These are phyloP conservation scores for Drosophila seclusa DNA, from an alignment of 2,888 invertebrate species.

Conservation along the genomic window DNA sequence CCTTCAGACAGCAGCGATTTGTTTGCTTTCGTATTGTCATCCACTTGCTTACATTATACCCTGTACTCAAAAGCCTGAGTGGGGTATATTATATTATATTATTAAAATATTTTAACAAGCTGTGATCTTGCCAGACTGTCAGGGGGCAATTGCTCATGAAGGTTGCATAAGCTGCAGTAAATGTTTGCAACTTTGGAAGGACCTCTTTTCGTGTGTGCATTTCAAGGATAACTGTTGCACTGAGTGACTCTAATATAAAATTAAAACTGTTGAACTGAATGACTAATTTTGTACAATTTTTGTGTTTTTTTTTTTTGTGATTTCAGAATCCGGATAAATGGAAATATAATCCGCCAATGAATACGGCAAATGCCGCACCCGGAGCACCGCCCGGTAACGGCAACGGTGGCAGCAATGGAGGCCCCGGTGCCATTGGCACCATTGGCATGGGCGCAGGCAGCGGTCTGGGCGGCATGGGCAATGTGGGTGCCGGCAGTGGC, in stretches of 20 bases:
- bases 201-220: neutral
- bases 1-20: neutral
- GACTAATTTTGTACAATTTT: neutral
- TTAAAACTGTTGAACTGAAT: neutral
- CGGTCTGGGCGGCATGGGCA: slow-evolving; percentile 82
- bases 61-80: neutral
- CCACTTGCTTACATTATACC: neutral
- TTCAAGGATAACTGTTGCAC: slow-evolving; percentile 2
- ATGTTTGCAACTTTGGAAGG: neutral
- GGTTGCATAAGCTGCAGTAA: slow-evolving; percentile 12
- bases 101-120: too few species aligned
- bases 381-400: slow-evolving; percentile 84
- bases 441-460: slow-evolving; percentile 85
- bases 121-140: neutral
- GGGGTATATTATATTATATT: too few species aligned
- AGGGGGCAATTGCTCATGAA: neutral
- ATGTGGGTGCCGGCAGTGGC: slow-evolving; percentile 65
- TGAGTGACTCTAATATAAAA: neutral
- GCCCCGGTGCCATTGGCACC: slow-evolving; percentile 84
- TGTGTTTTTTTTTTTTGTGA: slow-evolving; percentile 54
- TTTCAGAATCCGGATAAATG: slow-evolving; percentile 94
- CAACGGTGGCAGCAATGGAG: slow-evolving; percentile 84
- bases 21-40: neutral
- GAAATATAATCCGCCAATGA: slow-evolving; percentile 89
- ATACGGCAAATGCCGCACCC: slow-evolving; percentile 85